Evolutionary conservation across 2,888 invertebrate species (phyloP).

Genomic region (Ecdyonurus torrentis): DNA sequence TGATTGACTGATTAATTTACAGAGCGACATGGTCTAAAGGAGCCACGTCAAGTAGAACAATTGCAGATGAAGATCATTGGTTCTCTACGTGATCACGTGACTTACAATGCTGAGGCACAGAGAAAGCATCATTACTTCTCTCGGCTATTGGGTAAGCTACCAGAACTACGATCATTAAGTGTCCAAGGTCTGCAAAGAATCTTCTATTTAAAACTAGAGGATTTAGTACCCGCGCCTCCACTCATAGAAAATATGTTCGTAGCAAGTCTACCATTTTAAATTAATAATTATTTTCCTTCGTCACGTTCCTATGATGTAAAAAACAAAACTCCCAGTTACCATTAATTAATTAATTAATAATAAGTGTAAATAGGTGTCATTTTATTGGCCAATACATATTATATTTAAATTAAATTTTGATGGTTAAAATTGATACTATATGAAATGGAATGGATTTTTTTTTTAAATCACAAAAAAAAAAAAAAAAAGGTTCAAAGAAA

Average conservation of each 20-base stretch:
- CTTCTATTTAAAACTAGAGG: slow-evolving; percentile 85
- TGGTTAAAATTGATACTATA: too few species aligned
- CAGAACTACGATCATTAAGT: slow-evolving; percentile 80
- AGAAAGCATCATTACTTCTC: slow-evolving; percentile 89
- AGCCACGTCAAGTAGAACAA: slow-evolving; percentile 83
- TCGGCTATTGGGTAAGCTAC: slow-evolving; percentile 76
- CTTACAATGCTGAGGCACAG: slow-evolving; percentile 75
- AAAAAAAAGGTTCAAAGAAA: too few species aligned
- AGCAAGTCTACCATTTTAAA: slow-evolving; percentile 80
- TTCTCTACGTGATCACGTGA: slow-evolving; percentile 89
- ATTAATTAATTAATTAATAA: neutral
- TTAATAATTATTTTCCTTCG: neutral
- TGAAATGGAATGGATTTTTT: too few species aligned
- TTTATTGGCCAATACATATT: too few species aligned
- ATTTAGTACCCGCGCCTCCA: slow-evolving; percentile 78
- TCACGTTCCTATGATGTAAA: neutral
- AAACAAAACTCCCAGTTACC: neutral
- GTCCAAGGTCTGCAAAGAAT: slow-evolving; percentile 89
- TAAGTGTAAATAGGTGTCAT: too few species aligned
- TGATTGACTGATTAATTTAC: too few species aligned
- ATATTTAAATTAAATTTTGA: too few species aligned
- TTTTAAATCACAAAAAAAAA: too few species aligned
- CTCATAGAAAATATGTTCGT: slow-evolving; percentile 93
- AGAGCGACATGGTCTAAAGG: slow-evolving; percentile 87
- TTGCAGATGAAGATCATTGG: slow-evolving; percentile 94